phyloP scores from a whole-genome alignment of 2,113 vertebrate species.

The Microtus montanus region DNA sequence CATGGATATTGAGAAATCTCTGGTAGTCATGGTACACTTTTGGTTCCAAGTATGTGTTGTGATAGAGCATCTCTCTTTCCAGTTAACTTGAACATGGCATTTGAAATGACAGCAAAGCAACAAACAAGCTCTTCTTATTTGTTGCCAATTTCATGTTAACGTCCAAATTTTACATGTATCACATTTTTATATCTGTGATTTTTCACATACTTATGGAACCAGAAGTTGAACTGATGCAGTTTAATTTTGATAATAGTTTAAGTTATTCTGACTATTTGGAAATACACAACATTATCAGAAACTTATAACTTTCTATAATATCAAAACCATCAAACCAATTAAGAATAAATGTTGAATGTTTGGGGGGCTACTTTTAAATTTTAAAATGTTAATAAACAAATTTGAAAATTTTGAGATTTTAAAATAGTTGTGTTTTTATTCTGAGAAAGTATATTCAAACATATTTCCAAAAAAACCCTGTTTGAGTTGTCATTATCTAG shows the following conservation, averaged over 20 bases:
- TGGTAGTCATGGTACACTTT: background rate
- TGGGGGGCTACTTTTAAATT: slow-evolving; percentile 30
- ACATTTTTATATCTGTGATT: background rate
- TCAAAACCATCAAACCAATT: background rate
- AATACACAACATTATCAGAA: background rate
- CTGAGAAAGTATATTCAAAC: slow-evolving; percentile 39
- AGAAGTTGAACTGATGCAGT: slow-evolving; percentile 7
- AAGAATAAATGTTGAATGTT: background rate
- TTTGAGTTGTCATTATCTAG: slow-evolving; percentile 39
- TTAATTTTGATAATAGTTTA: slow-evolving; percentile 36
- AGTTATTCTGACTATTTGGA: slow-evolving; percentile 50
- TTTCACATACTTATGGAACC: background rate
- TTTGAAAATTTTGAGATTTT: slow-evolving; percentile 49
- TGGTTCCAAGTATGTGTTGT: background rate
- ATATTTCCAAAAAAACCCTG: slow-evolving; percentile 17
- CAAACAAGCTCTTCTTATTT: slow-evolving; percentile 18
- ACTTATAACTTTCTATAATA: background rate
- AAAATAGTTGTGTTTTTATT: slow-evolving; percentile 56
- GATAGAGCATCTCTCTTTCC: background rate
- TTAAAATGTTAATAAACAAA: slow-evolving; percentile 37
- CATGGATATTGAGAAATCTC: background rate
- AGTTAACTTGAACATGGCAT: background rate
- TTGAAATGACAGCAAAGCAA: slow-evolving; percentile 31
- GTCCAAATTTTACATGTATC: background rate
- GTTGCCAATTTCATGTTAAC: slow-evolving; percentile 24